Base-by-base conservation (phyloP, 2,113 vertebrate species). In the Melanocharis versteri region DNA sequence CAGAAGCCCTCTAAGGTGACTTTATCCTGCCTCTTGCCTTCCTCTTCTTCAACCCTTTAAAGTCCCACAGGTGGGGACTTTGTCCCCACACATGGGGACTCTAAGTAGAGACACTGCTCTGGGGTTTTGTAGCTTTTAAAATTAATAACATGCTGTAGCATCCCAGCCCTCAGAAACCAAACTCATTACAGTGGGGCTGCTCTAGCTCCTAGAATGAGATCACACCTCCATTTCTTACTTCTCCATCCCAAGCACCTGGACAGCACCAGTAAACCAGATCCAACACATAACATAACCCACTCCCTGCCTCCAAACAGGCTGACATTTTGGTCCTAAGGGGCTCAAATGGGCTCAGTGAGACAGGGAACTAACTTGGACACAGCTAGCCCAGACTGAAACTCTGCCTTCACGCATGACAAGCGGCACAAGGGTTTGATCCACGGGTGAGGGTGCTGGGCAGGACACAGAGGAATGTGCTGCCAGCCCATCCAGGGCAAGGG, bases 231-330 rank as follows among this genome's bases (percentile, higher is more conserved):
- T 64, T 83, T 60, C 62, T 56, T 81, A 87, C 37, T 31, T 73
- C 22, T 87, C 27, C n/a, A 44, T 39, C 28, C n/a, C 48, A 40
- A 40, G 53, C 17, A 45, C 16, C 3, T 31, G 66, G n/a, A n/a
- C 11, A 76, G 61, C 39, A 58, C 30, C 69, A 30, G 18, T 5
- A 71, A 75, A 66, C 13, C 70, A 88, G 12, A 42, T 44, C 68
- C 12, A 64, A 28, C 27, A 57, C 10, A 21, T 7, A 45, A 13
- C 0, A 1, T 3, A n/a, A 68, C 13, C 22, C 53, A 11, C n/a
- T 42, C 33, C 6, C 16, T 37, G 10, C 37, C 19, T 47, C 26
- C 44, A 69, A 27, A 69, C 16, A 50, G 7, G 8, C 48, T 60
- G 23, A 3, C 0, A 4, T 45, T 33, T 57, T 45, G 10, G 21